Percentiles rank a stretch among this genome's conserved stretches.
phyloP scores from a whole-genome alignment of 1,140 invertebrate genomes.

The Matsumurasca onukii region DNA sequence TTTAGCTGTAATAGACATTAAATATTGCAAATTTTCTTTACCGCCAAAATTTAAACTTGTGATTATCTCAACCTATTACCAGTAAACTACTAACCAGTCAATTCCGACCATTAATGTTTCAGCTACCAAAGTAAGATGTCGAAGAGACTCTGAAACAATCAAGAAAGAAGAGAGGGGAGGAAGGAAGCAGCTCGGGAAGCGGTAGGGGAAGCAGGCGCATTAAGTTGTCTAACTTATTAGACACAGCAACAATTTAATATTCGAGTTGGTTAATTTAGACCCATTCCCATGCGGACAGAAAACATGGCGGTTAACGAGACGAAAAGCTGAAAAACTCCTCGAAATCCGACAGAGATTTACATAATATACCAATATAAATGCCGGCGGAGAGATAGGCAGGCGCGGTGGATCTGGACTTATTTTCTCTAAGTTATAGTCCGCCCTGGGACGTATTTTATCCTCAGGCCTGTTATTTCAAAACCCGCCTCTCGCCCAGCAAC shows the following conservation, averaged over 20 bases:
- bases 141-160: too few species aligned
- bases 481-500: neutral
- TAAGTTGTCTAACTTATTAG: slow-evolving; percentile 27
- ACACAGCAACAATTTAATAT: slow-evolving; percentile 26
- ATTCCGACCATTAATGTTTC: too few species aligned
- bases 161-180: neutral
- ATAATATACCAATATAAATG: slow-evolving; percentile 23
- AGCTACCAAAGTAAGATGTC: too few species aligned
- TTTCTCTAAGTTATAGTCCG: slow-evolving; percentile 20
- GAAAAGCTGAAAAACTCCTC: slow-evolving; percentile 7
- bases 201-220: slow-evolving; percentile 6
- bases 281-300: slow-evolving; percentile 5
- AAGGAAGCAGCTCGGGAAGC: neutral
- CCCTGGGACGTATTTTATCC: neutral
- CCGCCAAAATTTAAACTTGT: too few species aligned
- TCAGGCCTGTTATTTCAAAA: slow-evolving; percentile 11
- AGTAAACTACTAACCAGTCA: too few species aligned
- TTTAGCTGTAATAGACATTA: too few species aligned
- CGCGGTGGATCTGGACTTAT: slow-evolving; percentile 8
- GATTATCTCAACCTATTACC: too few species aligned
- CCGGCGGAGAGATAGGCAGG: slow-evolving; percentile 2
- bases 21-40: too few species aligned
- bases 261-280: slow-evolving; percentile 9
- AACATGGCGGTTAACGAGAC: slow-evolving; percentile 1
- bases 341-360: slow-evolving; percentile 13